Evolutionary conservation across 2,113 vertebrate species (phyloP).

Genomic region (Hydropotes inermis): DNA sequence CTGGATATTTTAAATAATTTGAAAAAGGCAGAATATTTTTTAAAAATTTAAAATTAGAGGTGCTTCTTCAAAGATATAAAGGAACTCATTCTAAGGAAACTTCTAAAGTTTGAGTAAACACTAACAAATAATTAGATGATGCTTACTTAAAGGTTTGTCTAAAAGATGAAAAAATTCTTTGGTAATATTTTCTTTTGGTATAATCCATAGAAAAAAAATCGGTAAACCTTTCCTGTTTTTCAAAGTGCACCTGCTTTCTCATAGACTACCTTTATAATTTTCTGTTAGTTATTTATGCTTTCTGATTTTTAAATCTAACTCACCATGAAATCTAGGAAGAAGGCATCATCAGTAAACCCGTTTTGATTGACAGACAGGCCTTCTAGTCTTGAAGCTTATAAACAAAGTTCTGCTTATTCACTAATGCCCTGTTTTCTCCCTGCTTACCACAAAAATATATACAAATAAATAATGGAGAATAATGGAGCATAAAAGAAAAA

Average conservation of each 20-base stretch:
- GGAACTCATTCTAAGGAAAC: neutral
- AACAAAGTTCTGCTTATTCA: neutral
- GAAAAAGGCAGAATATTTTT: neutral
- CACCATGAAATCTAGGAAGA: neutral
- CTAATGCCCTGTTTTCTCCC: neutral
- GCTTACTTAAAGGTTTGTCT: neutral
- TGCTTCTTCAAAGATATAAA: constrained; percentile 28
- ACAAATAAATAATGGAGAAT: neutral
- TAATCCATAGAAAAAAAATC: neutral
- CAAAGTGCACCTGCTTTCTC: neutral
- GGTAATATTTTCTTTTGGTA: constrained; percentile 33
- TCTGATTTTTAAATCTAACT: constrained; percentile 16
- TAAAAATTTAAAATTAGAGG: neutral
- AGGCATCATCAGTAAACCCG: neutral
- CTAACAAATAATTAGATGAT: neutral
- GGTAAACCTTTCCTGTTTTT: neutral
- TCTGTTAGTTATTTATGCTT: neutral
- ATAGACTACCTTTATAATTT: neutral
- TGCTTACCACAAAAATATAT: neutral
- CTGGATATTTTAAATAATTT: constrained; percentile 19
- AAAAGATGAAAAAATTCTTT: neutral
- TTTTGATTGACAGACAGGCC: neutral
- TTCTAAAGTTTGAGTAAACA: constrained; percentile 7
- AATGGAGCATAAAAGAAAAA: neutral
- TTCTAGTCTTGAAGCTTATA: neutral